Evolutionary conservation across 2,888 invertebrate species (phyloP).

Genomic region (Monoplex corrugatus): DNA sequence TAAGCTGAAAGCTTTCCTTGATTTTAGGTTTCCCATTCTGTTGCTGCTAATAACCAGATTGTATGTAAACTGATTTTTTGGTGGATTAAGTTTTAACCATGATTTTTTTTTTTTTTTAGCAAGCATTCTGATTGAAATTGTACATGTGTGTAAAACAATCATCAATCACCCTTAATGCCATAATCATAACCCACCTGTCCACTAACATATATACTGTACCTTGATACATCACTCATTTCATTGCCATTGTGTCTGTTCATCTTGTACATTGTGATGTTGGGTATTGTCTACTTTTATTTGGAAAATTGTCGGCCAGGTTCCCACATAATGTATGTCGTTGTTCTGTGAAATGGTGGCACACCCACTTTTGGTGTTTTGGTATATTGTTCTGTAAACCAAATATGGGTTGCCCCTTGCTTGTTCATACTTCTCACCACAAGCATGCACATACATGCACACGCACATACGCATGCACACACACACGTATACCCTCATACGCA

Average conservation of each 20-base stretch:
- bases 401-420: too few species aligned
- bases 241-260: background rate
- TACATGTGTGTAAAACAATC: background rate
- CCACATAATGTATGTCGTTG: slow-evolving; percentile 20
- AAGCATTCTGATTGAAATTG: background rate
- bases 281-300: background rate
- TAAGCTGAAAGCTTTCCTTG: background rate
- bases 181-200: background rate
- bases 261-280: background rate
- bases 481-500: background rate
- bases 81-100: background rate
- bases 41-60: background rate
- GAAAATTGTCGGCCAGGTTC: background rate
- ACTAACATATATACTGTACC: background rate
- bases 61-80: too few species aligned
- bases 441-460: too few species aligned
- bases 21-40: background rate
- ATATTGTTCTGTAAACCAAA: background rate
- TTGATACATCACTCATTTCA: background rate
- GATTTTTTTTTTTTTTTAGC: background rate
- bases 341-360: too few species aligned
- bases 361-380: background rate
- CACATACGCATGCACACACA: background rate
- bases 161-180: background rate
- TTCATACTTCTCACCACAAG: too few species aligned